These are phyloP conservation scores for Lipotes vexillifer DNA, from an alignment of 2,113 vertebrate genomes.

Conservation along the genomic window DNA sequence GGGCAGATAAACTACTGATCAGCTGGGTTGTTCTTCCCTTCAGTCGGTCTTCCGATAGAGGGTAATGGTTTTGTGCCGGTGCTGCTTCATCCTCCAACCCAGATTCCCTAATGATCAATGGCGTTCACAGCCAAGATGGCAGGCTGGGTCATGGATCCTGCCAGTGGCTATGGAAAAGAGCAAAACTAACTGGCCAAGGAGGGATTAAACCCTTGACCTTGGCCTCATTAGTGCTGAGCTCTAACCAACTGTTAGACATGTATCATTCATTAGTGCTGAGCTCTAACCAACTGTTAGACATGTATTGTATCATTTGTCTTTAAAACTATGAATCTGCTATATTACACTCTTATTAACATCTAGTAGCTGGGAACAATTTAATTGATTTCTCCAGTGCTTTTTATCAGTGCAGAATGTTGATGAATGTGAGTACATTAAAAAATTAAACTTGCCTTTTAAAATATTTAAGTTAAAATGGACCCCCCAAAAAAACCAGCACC, in stretches of 20 bases:
- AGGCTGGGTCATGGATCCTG: not conserved
- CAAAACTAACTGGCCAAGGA: conserved; percentile 9
- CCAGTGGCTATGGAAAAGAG: not conserved
- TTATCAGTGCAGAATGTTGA: conserved; percentile 12
- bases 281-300: not conserved
- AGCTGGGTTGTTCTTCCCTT: not conserved
- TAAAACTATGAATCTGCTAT: conserved; percentile 38
- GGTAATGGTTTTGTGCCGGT: not conserved
- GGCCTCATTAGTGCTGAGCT: conserved; percentile 4
- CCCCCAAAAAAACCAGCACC: not conserved
- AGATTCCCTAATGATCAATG: not conserved
- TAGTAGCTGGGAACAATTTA: conserved; percentile 38
- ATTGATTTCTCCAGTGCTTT: conserved; percentile 20
- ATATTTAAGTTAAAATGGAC: not conserved
- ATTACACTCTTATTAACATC: conserved; percentile 48
- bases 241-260: not conserved
- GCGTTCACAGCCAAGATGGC: not conserved
- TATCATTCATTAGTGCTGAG: not conserved
- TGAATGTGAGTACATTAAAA: conserved; percentile 14
- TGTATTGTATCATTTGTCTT: conserved; percentile 6
- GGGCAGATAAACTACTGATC: not conserved
- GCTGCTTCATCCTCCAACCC: not conserved
- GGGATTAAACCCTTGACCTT: conserved; percentile 43
- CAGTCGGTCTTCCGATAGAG: not conserved
- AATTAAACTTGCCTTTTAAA: not conserved